Evolutionary conservation across 2,113 vertebrate genomes (phyloP).

Genomic region (Mungos mungo): DNA sequence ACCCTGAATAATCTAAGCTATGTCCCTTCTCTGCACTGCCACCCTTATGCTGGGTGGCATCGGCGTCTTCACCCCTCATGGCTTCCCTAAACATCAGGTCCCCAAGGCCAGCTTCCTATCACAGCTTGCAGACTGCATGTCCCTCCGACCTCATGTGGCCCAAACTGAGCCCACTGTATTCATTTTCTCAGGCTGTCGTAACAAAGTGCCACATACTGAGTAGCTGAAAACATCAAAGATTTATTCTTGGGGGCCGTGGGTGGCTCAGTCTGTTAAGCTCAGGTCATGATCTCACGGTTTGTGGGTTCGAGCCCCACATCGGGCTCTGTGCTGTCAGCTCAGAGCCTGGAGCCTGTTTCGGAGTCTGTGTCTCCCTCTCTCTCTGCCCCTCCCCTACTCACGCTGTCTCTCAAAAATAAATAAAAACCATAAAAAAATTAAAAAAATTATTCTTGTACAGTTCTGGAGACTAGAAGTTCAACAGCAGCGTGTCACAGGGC

Average conservation of each 20-base stretch:
- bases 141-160: fast-evolving
- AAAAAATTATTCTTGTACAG: neutral
- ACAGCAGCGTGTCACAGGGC: neutral
- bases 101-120: neutral
- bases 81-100: no score
- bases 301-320: no score
- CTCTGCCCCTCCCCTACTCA: no score
- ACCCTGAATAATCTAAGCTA: no score
- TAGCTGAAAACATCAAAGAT: neutral
- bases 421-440: no score
- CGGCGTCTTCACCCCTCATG: fast-evolving
- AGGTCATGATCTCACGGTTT: no score
- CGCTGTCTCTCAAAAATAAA: no score
- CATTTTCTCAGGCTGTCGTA: no score
- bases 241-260: neutral
- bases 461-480: neutral
- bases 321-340: no score
- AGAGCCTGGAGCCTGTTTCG: no score
- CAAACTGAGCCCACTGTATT: neutral
- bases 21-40: neutral
- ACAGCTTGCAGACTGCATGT: fast-evolving
- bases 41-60: fast-evolving
- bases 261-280: no score
- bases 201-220: neutral
- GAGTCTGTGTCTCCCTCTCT: no score